phyloP scores from a whole-genome alignment of 92 coral and sea anemone genomes.

The Epizoanthus fatuus region DNA sequence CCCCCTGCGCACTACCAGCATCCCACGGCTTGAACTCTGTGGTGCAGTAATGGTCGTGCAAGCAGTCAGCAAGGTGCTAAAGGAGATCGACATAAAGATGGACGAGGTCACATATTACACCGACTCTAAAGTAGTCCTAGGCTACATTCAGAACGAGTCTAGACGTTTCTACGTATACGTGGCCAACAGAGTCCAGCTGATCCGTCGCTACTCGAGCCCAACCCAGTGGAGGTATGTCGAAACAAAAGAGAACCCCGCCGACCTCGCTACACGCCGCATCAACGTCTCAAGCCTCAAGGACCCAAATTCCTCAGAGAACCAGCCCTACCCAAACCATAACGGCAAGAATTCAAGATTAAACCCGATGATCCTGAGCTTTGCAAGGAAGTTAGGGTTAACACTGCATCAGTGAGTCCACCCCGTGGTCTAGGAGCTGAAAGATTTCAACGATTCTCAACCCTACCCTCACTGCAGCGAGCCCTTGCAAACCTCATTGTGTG shows the following conservation, averaged over 20 bases:
- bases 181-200: slow-evolving; percentile 62
- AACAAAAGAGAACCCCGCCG: slow-evolving; percentile 40
- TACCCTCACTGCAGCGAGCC: no score
- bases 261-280: slow-evolving; percentile 54
- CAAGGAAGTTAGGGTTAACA: slow-evolving; percentile 25
- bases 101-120: slow-evolving; percentile 51
- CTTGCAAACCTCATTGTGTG: no score
- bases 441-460: slow-evolving; percentile 32
- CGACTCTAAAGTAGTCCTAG: slow-evolving; percentile 66
- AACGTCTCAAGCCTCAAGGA: slow-evolving; percentile 38
- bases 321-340: neutral
- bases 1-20: slow-evolving; percentile 39
- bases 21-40: slow-evolving; percentile 58
- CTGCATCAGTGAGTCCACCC: neutral
- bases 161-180: slow-evolving; percentile 66
- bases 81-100: slow-evolving; percentile 62
- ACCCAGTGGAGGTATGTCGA: slow-evolving; percentile 53
- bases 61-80: slow-evolving; percentile 55
- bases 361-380: slow-evolving; percentile 61
- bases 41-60: slow-evolving; percentile 56
- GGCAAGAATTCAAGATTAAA: slow-evolving; percentile 4
- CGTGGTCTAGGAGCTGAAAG: slow-evolving; percentile 19
- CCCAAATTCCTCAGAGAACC: slow-evolving; percentile 43
- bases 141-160: slow-evolving; percentile 55
- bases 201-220: slow-evolving; percentile 49